These are phyloP conservation scores for Eurytoma californica DNA, from an alignment of 2,888 invertebrate genomes.

Conservation along the genomic window DNA sequence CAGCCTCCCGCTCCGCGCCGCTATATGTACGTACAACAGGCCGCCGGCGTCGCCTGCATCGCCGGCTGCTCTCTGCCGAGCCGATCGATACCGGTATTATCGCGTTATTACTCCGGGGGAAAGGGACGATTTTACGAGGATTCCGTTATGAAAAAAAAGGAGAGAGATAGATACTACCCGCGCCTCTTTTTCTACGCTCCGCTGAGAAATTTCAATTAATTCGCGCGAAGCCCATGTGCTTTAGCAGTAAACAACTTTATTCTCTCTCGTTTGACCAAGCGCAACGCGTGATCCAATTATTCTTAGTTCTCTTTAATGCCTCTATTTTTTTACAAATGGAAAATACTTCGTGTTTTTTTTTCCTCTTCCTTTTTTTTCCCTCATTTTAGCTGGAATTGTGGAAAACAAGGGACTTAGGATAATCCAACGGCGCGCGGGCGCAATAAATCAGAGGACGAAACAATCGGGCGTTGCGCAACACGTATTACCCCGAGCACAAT, in stretches of 20 bases:
- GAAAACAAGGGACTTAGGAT: not conserved
- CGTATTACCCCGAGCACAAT: not conserved
- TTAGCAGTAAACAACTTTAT: conserved; percentile 8
- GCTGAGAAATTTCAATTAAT: conserved; percentile 33
- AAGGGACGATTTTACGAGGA: conserved; percentile 29
- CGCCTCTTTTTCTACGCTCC: not conserved
- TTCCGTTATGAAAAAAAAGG: conserved; percentile 35
- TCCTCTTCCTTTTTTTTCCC: too few relatives aligned
- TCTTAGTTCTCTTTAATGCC: not conserved
- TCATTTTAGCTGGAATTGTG: too few relatives aligned
- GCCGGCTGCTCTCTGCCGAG: not conserved
- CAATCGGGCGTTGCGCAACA: not conserved
- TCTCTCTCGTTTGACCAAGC: not conserved
- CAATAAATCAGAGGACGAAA: conserved; percentile 25
- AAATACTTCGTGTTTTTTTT: too few relatives aligned
- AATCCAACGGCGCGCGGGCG: not conserved
- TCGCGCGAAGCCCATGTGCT: not conserved
- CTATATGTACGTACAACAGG: too few relatives aligned
- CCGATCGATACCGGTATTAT: conserved; percentile 48
- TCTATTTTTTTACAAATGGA: too few relatives aligned
- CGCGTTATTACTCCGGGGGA: conserved; percentile 38
- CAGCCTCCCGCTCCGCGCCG: not conserved
- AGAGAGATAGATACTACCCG: not conserved
- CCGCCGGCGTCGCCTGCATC: not conserved
- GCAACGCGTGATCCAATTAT: not conserved